Evolutionary conservation across 64 coral and sea anemone genomes (phyloP), one percentile per base, ranked within the genome.

Genomic region (Hydrozoanthus tunicans): DNA sequence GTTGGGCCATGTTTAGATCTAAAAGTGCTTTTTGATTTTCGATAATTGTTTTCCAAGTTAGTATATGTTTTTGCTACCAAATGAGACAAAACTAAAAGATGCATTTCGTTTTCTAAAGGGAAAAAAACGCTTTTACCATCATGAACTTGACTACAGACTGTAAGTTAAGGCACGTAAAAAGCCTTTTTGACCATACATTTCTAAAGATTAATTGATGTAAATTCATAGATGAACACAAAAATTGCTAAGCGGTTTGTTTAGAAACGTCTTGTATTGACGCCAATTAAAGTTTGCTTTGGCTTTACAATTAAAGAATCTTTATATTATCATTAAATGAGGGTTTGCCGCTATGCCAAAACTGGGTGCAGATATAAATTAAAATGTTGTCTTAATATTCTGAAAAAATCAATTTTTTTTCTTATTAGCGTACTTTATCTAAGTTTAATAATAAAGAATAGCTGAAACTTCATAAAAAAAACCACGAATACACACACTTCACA

Each of bases 211-310:
- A 88, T 88, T 74, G 70, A 61, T 88, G 53, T 58, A 27, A 73
- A 86, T 71, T 86, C 43, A 58, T 53, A 7, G 53, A 73, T 72
- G 68, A 59, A 68, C 53, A 73, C 11, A 86, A 86, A 70, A 86
- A 59, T 72, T 25, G 67, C 13, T 51, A 71, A 86, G 83, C 55
- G 15, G 8, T 59, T 88, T 86, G 56, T 74, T 88, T 62, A 59
- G 5, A 73, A 88, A 32, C 14, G 59, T 4, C 56, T 56, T 17
- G 56, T n/a, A 14, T 88, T 88, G 67, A 59, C 56, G 13, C 5
- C 7, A 32, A 51, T 13, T 12, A 88, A 62, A 82, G 64, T 64
- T 75, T 75, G 6, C 60, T 53, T 17, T 52, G 80, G 32, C 59
- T 88, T 88, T 25, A 59, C 24, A 15, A 14, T 58, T 88, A 13